Evolutionary conservation across 2,888 invertebrate genomes (phyloP).

Genomic region (Heliconius cydno): DNA sequence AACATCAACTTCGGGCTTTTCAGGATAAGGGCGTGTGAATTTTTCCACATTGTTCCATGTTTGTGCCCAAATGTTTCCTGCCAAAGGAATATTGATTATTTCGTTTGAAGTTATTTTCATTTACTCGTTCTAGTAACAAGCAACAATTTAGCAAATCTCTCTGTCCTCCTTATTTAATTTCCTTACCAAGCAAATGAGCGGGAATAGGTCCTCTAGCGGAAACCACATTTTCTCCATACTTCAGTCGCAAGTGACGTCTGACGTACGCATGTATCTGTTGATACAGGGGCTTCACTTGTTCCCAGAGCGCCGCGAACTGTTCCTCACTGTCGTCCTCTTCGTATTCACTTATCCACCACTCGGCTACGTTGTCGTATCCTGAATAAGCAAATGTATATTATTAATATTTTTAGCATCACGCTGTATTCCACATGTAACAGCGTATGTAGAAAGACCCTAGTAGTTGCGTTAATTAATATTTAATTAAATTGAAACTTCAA

Average conservation of each 20-base stretch:
- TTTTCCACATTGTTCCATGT: constrained; percentile 87
- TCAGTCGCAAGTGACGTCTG: constrained; percentile 85
- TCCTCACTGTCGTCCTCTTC: constrained; percentile 87
- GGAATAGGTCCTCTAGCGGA: constrained; percentile 88
- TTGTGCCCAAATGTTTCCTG: constrained; percentile 94
- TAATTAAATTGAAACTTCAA: no score
- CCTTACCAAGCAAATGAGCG: constrained; percentile 87
- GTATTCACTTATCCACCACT: constrained; percentile 88
- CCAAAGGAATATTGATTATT: constrained; percentile 29
- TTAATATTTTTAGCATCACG: no score
- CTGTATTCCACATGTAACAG: no score
- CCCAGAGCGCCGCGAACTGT: constrained; percentile 87
- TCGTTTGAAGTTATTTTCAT: background rate
- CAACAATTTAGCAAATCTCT: no score
- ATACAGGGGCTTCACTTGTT: constrained; percentile 91
- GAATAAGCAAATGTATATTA: constrained; percentile 10
- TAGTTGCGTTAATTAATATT: no score
- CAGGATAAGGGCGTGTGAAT: constrained; percentile 87
- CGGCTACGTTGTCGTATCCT: constrained; percentile 88
- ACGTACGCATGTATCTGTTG: constrained; percentile 93
- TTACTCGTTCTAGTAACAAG: no score
- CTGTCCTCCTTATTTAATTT: background rate
- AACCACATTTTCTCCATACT: constrained; percentile 87
- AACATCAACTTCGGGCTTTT: constrained; percentile 87
- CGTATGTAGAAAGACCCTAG: no score